These are phyloP conservation scores for Sebastes matsubarae DNA, from an alignment of 2,797 vertebrate species.

Conservation along the genomic window DNA sequence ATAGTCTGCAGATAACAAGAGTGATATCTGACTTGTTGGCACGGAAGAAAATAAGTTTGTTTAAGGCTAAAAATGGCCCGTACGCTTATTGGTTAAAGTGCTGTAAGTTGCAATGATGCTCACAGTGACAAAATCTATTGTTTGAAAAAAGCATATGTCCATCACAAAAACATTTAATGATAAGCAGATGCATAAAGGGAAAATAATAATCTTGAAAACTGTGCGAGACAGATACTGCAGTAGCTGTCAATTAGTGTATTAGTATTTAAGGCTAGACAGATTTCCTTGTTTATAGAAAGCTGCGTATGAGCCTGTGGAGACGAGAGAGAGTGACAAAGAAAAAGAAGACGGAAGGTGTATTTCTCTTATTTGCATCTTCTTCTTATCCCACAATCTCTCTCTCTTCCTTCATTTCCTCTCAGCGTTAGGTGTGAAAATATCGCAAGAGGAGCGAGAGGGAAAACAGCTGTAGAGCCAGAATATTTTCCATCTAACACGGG, in stretches of 20 bases:
- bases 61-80: background rate
- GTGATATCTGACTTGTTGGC: background rate
- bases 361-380: background rate
- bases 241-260: background rate
- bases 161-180: background rate
- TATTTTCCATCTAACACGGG: too few species aligned
- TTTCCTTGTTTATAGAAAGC: background rate
- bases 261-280: background rate
- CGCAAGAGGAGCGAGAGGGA: too few species aligned
- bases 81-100: background rate
- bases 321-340: background rate
- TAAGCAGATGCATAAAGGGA: background rate
- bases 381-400: background rate
- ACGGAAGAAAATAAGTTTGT: fast-evolving
- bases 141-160: background rate
- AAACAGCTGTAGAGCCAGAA: too few species aligned
- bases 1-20: background rate
- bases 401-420: background rate
- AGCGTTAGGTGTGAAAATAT: background rate
- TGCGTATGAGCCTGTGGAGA: background rate
- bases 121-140: background rate
- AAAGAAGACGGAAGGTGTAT: background rate
- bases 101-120: background rate
- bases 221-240: background rate
- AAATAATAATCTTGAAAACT: background rate